phyloP scores from a whole-genome alignment of 2,113 vertebrate species.

The Sylvilagus bachmani region DNA sequence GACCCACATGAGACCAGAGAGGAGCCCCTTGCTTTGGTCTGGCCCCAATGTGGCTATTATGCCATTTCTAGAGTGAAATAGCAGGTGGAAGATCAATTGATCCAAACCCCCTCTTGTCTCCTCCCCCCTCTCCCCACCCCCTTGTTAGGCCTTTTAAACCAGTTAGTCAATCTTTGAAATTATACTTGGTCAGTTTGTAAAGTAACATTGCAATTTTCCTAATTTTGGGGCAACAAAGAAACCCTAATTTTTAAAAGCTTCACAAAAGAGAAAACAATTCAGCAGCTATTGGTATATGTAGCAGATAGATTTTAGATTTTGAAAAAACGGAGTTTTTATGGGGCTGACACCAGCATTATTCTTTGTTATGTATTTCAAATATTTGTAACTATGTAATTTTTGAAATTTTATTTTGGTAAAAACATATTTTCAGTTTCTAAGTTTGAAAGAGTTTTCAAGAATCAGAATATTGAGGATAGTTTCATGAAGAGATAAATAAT shows the following conservation, averaged over 20 bases:
- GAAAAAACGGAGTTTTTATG: not conserved
- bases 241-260: constrained; percentile 52
- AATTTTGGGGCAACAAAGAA: not conserved
- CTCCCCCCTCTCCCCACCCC: too few relatives aligned
- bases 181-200: not conserved
- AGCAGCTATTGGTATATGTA: not conserved
- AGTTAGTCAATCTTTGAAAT: not conserved
- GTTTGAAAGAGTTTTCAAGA: constrained; percentile 2
- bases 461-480: not conserved
- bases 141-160: too few relatives aligned
- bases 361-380: constrained; percentile 13
- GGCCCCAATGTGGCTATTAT: too few relatives aligned
- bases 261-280: not conserved
- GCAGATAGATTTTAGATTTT: not conserved
- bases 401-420: not conserved
- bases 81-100: too few relatives aligned
- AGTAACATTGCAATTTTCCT: not conserved
- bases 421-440: constrained; percentile 25
- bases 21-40: too few relatives aligned
- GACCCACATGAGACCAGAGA: too few relatives aligned
- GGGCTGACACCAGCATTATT: not conserved
- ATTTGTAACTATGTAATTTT: constrained; percentile 32
- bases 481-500: not conserved
- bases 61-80: too few relatives aligned
- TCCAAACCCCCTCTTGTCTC: too few relatives aligned